These are phyloP conservation scores for Gnathonemus echidnorhynchus DNA, from an alignment of 2,113 vertebrate species.

Conservation along the genomic window DNA sequence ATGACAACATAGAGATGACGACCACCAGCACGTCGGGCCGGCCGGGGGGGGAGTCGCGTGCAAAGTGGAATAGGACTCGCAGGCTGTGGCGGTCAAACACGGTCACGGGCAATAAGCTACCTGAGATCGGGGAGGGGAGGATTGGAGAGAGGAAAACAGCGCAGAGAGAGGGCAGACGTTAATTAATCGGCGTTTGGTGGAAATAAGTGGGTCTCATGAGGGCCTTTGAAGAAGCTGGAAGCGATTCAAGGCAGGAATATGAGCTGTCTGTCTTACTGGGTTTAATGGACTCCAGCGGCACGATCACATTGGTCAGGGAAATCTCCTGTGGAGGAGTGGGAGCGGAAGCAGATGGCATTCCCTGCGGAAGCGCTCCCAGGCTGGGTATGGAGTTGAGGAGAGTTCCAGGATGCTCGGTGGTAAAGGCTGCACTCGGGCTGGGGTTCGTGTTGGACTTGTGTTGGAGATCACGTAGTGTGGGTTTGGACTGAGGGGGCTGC, in stretches of 20 bases:
- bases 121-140: constrained; percentile 47
- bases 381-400: constrained; percentile 39
- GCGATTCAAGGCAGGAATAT: background rate
- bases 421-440: constrained; percentile 22
- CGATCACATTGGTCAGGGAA: constrained; percentile 72
- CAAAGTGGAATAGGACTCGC: constrained; percentile 89
- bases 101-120: constrained; percentile 85
- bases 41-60: constrained; percentile 73
- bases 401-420: constrained; percentile 46
- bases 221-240: background rate
- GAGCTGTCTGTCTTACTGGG: constrained; percentile 73
- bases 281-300: constrained; percentile 91
- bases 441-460: constrained; percentile 57
- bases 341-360: constrained; percentile 31
- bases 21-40: constrained; percentile 86
- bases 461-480: constrained; percentile 83
- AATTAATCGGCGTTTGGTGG: background rate
- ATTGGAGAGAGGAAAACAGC: background rate
- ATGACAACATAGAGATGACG: constrained; percentile 95
- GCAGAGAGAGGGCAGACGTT: background rate
- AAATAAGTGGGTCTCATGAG: background rate
- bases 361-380: constrained; percentile 42
- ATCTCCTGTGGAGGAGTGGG: constrained; percentile 52
- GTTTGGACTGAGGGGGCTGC: constrained; percentile 67
- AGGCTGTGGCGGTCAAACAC: constrained; percentile 91